phyloP scores from a whole-genome alignment of 1,140 invertebrate species.

The Eupristina koningsbergeri region DNA sequence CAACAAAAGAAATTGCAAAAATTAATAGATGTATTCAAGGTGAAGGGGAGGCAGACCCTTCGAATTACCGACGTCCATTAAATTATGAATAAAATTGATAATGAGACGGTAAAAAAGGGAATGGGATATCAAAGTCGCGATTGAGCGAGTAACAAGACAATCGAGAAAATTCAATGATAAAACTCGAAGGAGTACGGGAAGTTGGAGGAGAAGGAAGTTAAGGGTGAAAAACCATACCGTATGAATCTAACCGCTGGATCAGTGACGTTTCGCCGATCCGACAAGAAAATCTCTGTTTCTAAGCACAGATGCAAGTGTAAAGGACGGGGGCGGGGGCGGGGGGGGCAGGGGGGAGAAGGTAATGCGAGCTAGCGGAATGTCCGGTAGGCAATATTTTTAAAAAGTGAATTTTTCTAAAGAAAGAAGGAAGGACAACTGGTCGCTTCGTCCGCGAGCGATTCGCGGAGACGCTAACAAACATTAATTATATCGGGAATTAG shows the following conservation, averaged over 20 bases:
- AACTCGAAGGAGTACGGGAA: neutral
- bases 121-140: no score
- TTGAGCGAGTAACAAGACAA: neutral
- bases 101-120: no score
- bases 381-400: neutral
- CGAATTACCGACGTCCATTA: neutral
- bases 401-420: neutral
- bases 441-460: neutral
- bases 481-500: slow-evolving; percentile 30
- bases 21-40: no score
- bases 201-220: neutral
- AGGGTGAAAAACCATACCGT: neutral
- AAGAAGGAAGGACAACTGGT: neutral
- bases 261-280: neutral
- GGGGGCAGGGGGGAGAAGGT: no score
- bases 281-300: neutral
- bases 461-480: neutral
- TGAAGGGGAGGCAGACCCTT: neutral
- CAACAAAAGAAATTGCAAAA: no score
- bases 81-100: no score
- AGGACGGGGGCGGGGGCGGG: no score
- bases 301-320: neutral
- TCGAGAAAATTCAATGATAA: neutral
- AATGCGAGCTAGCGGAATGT: slow-evolving; percentile 27
- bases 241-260: neutral